A percentile compares a stretch with the other conserved stretches of the same genome.
Evolutionary conservation across 2,888 invertebrate genomes (phyloP).

Genomic region (Colletes collaris): DNA sequence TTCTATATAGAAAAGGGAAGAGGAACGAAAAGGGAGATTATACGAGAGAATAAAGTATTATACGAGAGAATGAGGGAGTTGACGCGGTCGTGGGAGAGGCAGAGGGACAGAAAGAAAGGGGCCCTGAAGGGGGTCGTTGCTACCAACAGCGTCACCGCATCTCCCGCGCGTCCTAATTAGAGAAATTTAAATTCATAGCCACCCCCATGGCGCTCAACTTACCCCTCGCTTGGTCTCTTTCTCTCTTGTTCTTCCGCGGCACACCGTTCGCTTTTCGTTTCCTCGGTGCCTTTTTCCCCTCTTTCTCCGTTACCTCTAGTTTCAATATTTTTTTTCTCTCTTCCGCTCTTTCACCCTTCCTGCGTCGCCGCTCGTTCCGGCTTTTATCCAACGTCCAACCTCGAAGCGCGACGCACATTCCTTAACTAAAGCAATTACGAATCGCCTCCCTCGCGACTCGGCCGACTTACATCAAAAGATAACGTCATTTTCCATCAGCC

Average conservation of each 20-base stretch:
- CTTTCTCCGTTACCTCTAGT: conserved; percentile 52
- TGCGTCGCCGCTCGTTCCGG: conserved; percentile 44
- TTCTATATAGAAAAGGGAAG: conserved; percentile 11
- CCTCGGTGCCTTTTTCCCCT: conserved; percentile 38
- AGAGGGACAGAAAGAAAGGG: conserved; percentile 57
- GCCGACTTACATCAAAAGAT: conserved; percentile 74
- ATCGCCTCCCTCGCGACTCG: conserved; percentile 60
- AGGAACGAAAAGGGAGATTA: conserved; percentile 12
- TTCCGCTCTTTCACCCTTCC: conserved; percentile 42
- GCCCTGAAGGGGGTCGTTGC: conserved; percentile 64
- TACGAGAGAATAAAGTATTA: conserved; percentile 49
- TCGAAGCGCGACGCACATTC: conserved; percentile 68
- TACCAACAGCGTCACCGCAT: conserved; percentile 73
- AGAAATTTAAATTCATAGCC: conserved; percentile 83
- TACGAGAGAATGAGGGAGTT: conserved; percentile 54
- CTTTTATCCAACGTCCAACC: conserved; percentile 57
- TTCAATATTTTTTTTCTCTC: conserved; percentile 38
- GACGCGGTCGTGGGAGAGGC: conserved; percentile 23
- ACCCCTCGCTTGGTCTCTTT: conserved; percentile 52
- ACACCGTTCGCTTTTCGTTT: conserved; percentile 41
- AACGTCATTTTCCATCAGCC: conserved; percentile 74
- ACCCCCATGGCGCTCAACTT: conserved; percentile 76
- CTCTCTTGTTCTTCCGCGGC: conserved; percentile 58
- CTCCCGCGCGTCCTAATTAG: conserved; percentile 81
- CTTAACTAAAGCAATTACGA: conserved; percentile 79